These are phyloP conservation scores for Drosophila trichaetosa DNA, from an alignment of 2,888 invertebrate genomes.

Conservation along the genomic window DNA sequence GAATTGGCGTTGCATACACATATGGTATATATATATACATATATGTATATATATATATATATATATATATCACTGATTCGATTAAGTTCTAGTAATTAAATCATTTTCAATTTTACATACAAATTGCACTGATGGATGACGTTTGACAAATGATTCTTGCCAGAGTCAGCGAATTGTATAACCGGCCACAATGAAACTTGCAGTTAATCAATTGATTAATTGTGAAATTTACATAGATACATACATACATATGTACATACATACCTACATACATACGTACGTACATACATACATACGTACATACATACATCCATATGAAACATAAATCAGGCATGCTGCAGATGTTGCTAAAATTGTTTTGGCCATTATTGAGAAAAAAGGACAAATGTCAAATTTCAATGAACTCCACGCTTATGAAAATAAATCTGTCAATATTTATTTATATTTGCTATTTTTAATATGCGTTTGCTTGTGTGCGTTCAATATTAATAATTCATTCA, in stretches of 20 bases:
- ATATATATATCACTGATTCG: conserved; percentile 67
- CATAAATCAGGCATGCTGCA: not conserved
- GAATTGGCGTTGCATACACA: conserved; percentile 44
- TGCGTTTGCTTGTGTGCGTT: not conserved
- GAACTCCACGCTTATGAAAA: conserved; percentile 72
- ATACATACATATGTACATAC: not conserved
- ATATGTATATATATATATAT: not conserved
- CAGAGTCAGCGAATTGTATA: conserved; percentile 51
- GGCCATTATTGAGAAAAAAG: conserved; percentile 16
- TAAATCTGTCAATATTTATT: conserved; percentile 33
- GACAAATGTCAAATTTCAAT: conserved; percentile 72
- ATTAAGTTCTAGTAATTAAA: conserved; percentile 78
- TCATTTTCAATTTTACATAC: conserved; percentile 66
- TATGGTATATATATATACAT: conserved; percentile 3
- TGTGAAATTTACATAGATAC: not conserved
- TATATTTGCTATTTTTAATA: conserved; percentile 64
- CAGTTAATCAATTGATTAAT: conserved; percentile 25
- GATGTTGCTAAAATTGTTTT: not conserved
- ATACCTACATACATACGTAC: not conserved
- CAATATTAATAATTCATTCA: conserved; percentile 69
- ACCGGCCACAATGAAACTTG: conserved; percentile 22
- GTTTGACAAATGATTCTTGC: conserved; percentile 55
- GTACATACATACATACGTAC: not conserved
- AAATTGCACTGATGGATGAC: conserved; percentile 64
- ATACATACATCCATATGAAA: not conserved